Evolutionary conservation across 2,888 invertebrate genomes (phyloP).

Genomic region (Apotomis betuletana): DNA sequence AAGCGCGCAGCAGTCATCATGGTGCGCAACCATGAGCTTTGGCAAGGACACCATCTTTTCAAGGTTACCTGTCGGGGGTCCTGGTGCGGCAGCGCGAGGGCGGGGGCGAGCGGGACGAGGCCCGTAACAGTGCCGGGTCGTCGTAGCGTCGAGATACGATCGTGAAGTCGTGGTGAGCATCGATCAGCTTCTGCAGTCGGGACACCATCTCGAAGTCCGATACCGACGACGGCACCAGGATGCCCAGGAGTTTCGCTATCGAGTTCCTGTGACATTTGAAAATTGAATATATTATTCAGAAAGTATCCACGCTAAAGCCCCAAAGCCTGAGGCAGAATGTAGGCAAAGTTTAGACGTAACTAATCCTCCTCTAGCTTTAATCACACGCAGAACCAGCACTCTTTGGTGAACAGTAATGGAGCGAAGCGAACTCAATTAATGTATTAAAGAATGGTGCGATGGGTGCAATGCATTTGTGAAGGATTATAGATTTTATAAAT

Average conservation of each 20-base stretch:
- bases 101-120: slow-evolving; percentile 77
- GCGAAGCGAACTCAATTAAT: too few species aligned
- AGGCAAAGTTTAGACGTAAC: too few species aligned
- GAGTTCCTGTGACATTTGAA: slow-evolving; percentile 79
- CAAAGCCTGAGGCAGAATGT: too few species aligned
- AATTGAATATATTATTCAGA: background rate
- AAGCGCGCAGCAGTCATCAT: background rate
- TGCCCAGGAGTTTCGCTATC: slow-evolving; percentile 88
- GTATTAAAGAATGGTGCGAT: too few species aligned
- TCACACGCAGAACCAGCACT: too few species aligned
- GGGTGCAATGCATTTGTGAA: too few species aligned
- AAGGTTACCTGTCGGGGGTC: slow-evolving; percentile 80
- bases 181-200: slow-evolving; percentile 91
- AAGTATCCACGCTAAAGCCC: too few species aligned
- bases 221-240: slow-evolving; percentile 85
- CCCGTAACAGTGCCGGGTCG: slow-evolving; percentile 74
- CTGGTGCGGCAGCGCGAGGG: slow-evolving; percentile 75
- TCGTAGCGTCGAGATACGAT: slow-evolving; percentile 88
- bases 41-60: background rate
- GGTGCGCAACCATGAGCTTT: background rate
- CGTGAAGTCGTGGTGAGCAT: slow-evolving; percentile 94
- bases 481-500: too few species aligned
- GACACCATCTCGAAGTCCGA: slow-evolving; percentile 90
- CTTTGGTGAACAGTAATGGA: too few species aligned
- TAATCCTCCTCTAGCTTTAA: too few species aligned